Evolutionary conservation across 2,888 invertebrate genomes (phyloP), one percentile per base, ranked within the genome.

Genomic region (Parnassius orleans): DNA sequence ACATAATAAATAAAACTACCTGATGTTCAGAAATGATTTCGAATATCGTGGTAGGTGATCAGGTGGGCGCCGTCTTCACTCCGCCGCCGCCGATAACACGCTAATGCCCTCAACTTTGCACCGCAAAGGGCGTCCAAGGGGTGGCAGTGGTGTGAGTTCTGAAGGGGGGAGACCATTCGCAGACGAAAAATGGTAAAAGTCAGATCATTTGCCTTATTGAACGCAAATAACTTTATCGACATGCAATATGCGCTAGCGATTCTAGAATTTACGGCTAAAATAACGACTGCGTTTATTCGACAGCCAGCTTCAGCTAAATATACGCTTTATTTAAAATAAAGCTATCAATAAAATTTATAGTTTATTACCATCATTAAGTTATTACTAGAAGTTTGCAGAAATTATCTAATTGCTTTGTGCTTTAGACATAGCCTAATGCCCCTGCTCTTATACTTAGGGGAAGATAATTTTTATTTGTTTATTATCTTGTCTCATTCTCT

Each of bases 31-130:
- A 66, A 71, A 73, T 79, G 75, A 72, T 69, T 66, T 61, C 58
- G 63, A 69, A 68, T 65, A 66, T 14, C 71, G 71, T 82, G 79
- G 79, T 86, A 72, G 70, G 68, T 71, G 83, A 78, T 84, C 90
- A 90, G 90, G 90, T 90, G 87, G 88, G 87, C 76, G 86, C 84
- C 86, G 86, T 90, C 90, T 90, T 90, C 88, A 85, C 90, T 79
- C 86, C 83, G 79, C 84, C 80, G 81, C 81, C 83, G 75, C 88
- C 89, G 91, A 91, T 91, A 90, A 90, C 90, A 91, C 90, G 90
- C 86, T 91, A 90, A 91, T 91, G 90, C 89, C 89, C 88, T 90
- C 91, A 91, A 91, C 90, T 90, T 91, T 90, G 89, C 91, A 90
- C 91, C 90, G 84, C 86, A 84, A 81, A 73, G 85, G 86, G 86